These are phyloP conservation scores for Zingel zingel DNA, from an alignment of 2,113 vertebrate genomes.

Conservation along the genomic window DNA sequence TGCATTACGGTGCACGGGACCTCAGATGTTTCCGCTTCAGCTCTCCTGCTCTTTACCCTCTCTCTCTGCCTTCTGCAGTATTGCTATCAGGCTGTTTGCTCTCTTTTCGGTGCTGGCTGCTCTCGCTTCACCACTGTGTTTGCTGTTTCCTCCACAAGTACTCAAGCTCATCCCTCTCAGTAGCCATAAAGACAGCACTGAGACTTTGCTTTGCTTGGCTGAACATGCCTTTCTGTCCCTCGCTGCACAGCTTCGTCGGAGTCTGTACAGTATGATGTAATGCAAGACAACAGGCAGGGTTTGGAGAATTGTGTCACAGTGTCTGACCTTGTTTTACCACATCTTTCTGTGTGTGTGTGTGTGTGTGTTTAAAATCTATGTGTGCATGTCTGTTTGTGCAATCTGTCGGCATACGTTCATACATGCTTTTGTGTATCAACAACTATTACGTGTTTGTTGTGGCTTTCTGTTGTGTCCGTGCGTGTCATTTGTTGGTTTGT, in stretches of 20 bases:
- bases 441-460: background rate
- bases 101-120: conserved; percentile 49
- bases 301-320: conserved; percentile 51
- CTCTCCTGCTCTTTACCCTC: conserved; percentile 17
- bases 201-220: conserved; percentile 67
- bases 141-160: conserved; percentile 34
- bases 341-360: conserved; percentile 40
- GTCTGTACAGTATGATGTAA: conserved; percentile 50
- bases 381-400: conserved; percentile 46
- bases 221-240: conserved; percentile 52
- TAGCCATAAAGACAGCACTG: conserved; percentile 31
- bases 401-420: conserved; percentile 5
- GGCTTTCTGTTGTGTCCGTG: conserved; percentile 10
- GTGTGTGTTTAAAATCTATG: conserved; percentile 5
- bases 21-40: conserved; percentile 30
- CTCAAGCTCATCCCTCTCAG: conserved; percentile 37
- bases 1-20: conserved; percentile 7
- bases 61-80: conserved; percentile 32
- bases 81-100: conserved; percentile 45
- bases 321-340: conserved; percentile 66
- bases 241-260: conserved; percentile 17
- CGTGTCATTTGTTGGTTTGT: conserved; percentile 47
- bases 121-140: conserved; percentile 52
- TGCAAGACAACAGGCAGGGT: conserved; percentile 54
- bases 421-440: background rate